Evolutionary conservation across 2,888 invertebrate species (phyloP).

Genomic region (Nephrotoma guestfalica): DNA sequence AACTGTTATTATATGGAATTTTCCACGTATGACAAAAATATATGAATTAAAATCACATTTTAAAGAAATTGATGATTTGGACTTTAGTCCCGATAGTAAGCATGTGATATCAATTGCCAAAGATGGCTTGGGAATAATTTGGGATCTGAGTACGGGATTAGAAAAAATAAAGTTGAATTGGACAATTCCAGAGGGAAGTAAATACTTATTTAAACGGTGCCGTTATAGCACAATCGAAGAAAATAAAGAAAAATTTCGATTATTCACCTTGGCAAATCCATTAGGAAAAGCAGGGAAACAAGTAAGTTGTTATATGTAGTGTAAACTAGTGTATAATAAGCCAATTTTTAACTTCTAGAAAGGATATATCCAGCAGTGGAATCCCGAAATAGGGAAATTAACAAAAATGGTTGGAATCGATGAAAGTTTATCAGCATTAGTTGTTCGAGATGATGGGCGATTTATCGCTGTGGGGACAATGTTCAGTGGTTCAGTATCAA

Average conservation of each 20-base stretch:
- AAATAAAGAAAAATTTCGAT: constrained; percentile 43
- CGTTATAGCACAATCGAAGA: constrained; percentile 62
- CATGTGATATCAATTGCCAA: constrained; percentile 73
- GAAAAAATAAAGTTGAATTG: constrained; percentile 58
- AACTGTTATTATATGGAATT: constrained; percentile 73
- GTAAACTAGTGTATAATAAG: neutral
- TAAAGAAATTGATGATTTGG: constrained; percentile 89
- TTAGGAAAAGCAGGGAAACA: constrained; percentile 53
- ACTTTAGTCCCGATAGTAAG: constrained; percentile 69
- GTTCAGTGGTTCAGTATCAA: constrained; percentile 81
- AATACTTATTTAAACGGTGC: constrained; percentile 72
- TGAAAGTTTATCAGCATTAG: constrained; percentile 70
- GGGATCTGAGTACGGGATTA: constrained; percentile 53
- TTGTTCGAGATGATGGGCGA: constrained; percentile 80
- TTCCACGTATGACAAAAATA: constrained; percentile 60
- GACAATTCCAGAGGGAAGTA: constrained; percentile 57
- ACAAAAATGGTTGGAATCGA: constrained; percentile 43
- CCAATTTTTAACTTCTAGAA: constrained; percentile 19
- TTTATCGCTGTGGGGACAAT: constrained; percentile 89
- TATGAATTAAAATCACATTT: constrained; percentile 59
- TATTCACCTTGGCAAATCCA: constrained; percentile 74
- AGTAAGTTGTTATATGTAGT: constrained; percentile 8
- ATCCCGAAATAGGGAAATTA: constrained; percentile 43
- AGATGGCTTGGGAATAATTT: constrained; percentile 70
- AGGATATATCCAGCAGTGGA: constrained; percentile 71